Evolutionary conservation across 1,140 invertebrate genomes (phyloP), one percentile per base, ranked within the genome.

Genomic region (Thrips palmi): DNA sequence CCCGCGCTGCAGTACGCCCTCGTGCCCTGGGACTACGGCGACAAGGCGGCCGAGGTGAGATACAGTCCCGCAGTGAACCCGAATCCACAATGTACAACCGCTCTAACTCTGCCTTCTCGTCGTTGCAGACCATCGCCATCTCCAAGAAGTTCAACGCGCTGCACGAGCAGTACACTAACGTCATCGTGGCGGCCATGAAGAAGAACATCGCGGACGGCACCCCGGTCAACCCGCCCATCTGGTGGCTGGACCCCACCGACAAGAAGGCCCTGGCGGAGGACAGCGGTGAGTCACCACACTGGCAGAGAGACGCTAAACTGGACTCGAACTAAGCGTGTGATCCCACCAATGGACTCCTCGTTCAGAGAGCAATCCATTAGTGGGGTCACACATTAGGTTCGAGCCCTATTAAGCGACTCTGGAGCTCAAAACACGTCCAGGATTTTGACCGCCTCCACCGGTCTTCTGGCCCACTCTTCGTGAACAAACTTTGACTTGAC

Each of bases 1-100:
- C 85, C 88, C 0, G 63, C 69, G 1, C 63, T 94, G 49, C 86
- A 96, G 56, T 88, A 85, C 53, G 89, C 86, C 2, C 77, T 74
- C 43, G 67, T 74, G 1, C 88, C 89, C 1, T 94, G 86, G 87
- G 70, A 82, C 34, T 91, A 73, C 54, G 78, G 84, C 46, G 49
- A 66, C 3, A 68, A 84, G 58, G 71, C 49, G n/a, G n/a, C n/a
- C n/a, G n/a, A 7, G 7, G 7, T 33, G 8, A 33, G 11, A 33
- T n/a, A 33, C 8, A 33, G 11, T 10, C n/a, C n/a, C n/a, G n/a
- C n/a, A 27, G 25, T n/a, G 25, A 10, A 27, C n/a, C 25, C 15
- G 8, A 8, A 33, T 33, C n/a, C n/a, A n/a, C n/a, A n/a, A n/a
- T n/a, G n/a, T n/a, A n/a, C n/a, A n/a, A n/a, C 2, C 15, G 2